Evolutionary conservation across 2,888 invertebrate genomes (phyloP).

Genomic region (Acronicta aceris): DNA sequence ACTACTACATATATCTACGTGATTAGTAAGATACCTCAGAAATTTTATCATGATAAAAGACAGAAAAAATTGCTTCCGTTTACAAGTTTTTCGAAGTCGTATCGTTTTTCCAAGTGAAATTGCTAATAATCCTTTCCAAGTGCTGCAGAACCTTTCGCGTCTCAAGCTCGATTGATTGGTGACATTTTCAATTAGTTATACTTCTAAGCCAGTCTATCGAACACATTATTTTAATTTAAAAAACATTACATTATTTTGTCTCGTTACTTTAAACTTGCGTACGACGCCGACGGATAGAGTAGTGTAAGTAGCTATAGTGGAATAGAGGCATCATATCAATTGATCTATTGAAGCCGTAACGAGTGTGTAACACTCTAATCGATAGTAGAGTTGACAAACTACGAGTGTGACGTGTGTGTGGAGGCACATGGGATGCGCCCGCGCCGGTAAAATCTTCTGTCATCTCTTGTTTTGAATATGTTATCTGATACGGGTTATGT

Average conservation of each 20-base stretch:
- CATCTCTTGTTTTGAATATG: slow-evolving; percentile 32
- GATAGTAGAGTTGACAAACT: slow-evolving; percentile 59
- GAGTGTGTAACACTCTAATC: slow-evolving; percentile 64
- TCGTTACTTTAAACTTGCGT: background rate
- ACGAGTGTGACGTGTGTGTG: slow-evolving; percentile 26
- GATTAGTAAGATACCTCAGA: slow-evolving; percentile 16
- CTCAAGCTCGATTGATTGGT: background rate
- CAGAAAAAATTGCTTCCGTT: background rate
- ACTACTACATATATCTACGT: slow-evolving; percentile 45
- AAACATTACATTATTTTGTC: no score
- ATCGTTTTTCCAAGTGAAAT: background rate
- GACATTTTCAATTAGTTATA: background rate
- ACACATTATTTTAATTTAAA: no score
- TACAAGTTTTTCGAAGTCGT: background rate
- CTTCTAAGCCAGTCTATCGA: no score
- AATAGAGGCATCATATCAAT: slow-evolving; percentile 66
- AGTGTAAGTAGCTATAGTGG: background rate
- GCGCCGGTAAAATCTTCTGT: slow-evolving; percentile 34
- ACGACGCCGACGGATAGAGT: no score
- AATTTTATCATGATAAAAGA: background rate
- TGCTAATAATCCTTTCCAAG: background rate
- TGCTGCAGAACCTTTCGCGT: background rate
- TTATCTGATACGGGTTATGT: slow-evolving; percentile 30
- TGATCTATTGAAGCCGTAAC: slow-evolving; percentile 71
- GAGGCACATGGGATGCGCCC: slow-evolving; percentile 21